Percentiles rank a stretch among this genome's conserved stretches.
Evolutionary conservation across 2,888 invertebrate genomes (phyloP).

Genomic region (Dexiosoma caninum): DNA sequence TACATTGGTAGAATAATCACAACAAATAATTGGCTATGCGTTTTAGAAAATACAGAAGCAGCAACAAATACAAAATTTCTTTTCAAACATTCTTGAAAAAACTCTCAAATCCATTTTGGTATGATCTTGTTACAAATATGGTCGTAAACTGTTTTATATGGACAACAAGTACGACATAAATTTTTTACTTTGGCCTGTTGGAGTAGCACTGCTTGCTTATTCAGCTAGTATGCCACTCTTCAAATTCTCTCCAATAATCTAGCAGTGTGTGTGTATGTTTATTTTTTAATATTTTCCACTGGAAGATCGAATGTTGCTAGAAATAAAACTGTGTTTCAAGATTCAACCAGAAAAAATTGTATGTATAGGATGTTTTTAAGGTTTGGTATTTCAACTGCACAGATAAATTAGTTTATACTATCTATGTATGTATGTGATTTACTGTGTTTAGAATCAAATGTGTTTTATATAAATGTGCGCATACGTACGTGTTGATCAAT

Average conservation of each 20-base stretch:
- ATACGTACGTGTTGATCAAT: slow-evolving; percentile 18
- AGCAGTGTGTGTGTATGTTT: not conserved
- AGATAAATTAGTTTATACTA: not conserved
- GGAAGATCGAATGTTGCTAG: slow-evolving; percentile 49
- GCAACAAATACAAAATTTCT: slow-evolving; percentile 35
- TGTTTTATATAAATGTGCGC: not conserved
- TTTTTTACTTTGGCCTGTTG: not conserved
- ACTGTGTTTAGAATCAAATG: not conserved
- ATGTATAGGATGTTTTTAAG: slow-evolving; percentile 38
- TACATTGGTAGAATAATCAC: slow-evolving; percentile 31
- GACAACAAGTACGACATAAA: slow-evolving; percentile 41
- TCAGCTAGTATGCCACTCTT: not conserved
- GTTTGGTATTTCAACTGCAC: slow-evolving; percentile 45
- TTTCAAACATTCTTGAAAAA: not conserved
- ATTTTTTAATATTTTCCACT: slow-evolving; percentile 49
- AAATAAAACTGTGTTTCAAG: slow-evolving; percentile 25
- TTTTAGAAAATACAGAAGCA: slow-evolving; percentile 10
- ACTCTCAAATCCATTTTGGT: slow-evolving; percentile 36
- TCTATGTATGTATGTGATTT: not conserved
- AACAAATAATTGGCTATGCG: slow-evolving; percentile 47
- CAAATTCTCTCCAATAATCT: slow-evolving; percentile 22
- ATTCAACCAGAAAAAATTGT: slow-evolving; percentile 20
- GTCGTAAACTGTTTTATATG: not conserved
- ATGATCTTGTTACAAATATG: slow-evolving; percentile 14
- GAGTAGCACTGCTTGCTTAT: not conserved